Evolutionary conservation across 2,888 invertebrate species (phyloP).

Genomic region (Callyntrura guangdongensis): DNA sequence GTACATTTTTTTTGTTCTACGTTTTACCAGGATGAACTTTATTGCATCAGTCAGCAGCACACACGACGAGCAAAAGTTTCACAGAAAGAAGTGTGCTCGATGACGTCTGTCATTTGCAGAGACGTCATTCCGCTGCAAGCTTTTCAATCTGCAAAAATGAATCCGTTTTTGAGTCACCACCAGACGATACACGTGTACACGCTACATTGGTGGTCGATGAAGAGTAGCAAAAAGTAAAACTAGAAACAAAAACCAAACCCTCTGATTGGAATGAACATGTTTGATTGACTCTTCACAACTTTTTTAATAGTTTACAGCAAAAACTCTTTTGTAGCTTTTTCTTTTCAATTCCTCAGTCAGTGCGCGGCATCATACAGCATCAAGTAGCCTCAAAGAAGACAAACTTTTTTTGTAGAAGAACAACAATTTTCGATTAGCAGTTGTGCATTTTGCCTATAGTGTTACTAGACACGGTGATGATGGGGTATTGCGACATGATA

Average conservation of each 20-base stretch:
- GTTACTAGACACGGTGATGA: too few species aligned
- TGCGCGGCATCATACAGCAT: too few species aligned
- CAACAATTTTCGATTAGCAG: slow-evolving; percentile 28
- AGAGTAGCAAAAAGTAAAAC: too few species aligned
- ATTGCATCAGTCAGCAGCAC: background rate
- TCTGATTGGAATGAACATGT: too few species aligned
- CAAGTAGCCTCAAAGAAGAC: background rate
- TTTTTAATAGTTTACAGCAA: background rate
- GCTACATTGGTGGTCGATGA: background rate
- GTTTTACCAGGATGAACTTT: background rate
- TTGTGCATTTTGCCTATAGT: too few species aligned
- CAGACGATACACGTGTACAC: background rate
- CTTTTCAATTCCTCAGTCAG: slow-evolving; percentile 18
- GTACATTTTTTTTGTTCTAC: background rate
- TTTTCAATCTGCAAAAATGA: too few species aligned
- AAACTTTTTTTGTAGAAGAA: background rate
- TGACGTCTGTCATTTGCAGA: too few species aligned
- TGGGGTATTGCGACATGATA: slow-evolving; percentile 14
- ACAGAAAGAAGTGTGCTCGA: too few species aligned
- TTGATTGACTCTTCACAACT: too few species aligned
- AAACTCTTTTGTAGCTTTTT: slow-evolving; percentile 11
- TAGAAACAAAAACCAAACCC: too few species aligned
- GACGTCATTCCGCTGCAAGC: too few species aligned
- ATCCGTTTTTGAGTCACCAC: background rate
- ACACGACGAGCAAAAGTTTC: too few species aligned